These are phyloP conservation scores for Falco concolor DNA, from an alignment of 2,797 vertebrate genomes.

Conservation along the genomic window DNA sequence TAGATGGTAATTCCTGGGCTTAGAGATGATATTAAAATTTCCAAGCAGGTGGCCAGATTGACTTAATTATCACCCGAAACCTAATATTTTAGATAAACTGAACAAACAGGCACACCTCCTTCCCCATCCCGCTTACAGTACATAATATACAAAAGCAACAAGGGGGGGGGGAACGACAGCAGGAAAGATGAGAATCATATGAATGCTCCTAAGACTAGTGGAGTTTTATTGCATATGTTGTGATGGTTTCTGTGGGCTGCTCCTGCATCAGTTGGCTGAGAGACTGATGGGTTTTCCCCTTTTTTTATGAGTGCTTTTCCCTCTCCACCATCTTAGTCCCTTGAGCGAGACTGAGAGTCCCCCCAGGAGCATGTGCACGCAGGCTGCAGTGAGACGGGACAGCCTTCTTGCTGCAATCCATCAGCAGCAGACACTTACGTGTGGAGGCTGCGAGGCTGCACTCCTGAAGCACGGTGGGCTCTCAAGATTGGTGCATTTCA, in stretches of 20 bases:
- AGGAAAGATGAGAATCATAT: not conserved
- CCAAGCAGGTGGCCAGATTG: not conserved
- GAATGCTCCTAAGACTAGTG: not conserved
- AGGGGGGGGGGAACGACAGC: not conserved
- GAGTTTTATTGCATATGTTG: not conserved
- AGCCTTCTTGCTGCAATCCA: not conserved
- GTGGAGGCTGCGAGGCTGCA: not conserved
- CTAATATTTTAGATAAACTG: not conserved
- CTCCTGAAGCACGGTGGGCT: not conserved
- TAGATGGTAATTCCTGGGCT: not conserved
- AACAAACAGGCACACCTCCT: not conserved
- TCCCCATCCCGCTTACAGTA: not conserved
- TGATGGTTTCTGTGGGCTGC: not conserved
- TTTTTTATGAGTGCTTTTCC: not conserved
- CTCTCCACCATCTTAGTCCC: not conserved
- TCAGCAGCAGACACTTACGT: accelerated
- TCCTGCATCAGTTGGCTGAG: not conserved
- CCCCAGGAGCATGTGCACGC: not conserved
- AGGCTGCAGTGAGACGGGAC: not conserved
- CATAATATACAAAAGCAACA: not conserved
- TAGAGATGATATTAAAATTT: not conserved
- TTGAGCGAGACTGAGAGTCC: not conserved
- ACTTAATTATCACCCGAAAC: not conserved
- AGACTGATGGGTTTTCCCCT: not conserved
- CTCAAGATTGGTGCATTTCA: not conserved